Evolutionary conservation across 2,888 invertebrate species (phyloP), one percentile per base, ranked within the genome.

Genomic region (Adineta ricciae): DNA sequence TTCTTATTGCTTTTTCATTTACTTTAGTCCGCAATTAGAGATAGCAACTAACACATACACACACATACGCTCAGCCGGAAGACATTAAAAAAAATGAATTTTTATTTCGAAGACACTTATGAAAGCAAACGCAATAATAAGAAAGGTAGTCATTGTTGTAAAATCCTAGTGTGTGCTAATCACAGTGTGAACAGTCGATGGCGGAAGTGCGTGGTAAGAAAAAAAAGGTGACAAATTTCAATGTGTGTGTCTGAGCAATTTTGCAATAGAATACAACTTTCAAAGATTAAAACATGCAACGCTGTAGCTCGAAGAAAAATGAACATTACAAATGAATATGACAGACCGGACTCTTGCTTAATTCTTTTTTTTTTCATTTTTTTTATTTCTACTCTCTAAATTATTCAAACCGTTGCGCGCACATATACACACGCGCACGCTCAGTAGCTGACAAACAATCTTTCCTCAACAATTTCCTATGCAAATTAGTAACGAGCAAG

Each of bases 81-180:
- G 64, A 64, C 64, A 64, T 64, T 64, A 64, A 64, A 64, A 64
- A 64, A 64, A 64, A 56, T 64, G 64, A 64, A 64, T 64, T 64
- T 64, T 64, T 27, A 64, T 64, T 64, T 32, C 32, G 64, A 64
- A 64, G 64, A 64, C 64, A 64, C 64, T 64, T 64, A 64, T 64
- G 11, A 64, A 64, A 32, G 19, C 27, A 46, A 64, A 64, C 32
- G 64, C 19, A 64, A 64, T 64, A 64, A 64, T 32, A 64, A 64
- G 64, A 64, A 32, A 64, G 64, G 64, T 64, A 64, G 64, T 64
- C 64, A 32, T 64, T 64, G 64, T 64, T 64, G 64, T 64, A 64
- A 64, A 64, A 64, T 64, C 64, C 64, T 64, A 64, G 64, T 64
- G 64, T 64, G 64, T 64, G 64, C 64, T 64, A 64, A 64, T 64